A percentile compares a stretch with the other conserved stretches of the same genome.
Evolutionary conservation across 2,113 vertebrate genomes (phyloP).

Genomic region (Stegastes partitus): DNA sequence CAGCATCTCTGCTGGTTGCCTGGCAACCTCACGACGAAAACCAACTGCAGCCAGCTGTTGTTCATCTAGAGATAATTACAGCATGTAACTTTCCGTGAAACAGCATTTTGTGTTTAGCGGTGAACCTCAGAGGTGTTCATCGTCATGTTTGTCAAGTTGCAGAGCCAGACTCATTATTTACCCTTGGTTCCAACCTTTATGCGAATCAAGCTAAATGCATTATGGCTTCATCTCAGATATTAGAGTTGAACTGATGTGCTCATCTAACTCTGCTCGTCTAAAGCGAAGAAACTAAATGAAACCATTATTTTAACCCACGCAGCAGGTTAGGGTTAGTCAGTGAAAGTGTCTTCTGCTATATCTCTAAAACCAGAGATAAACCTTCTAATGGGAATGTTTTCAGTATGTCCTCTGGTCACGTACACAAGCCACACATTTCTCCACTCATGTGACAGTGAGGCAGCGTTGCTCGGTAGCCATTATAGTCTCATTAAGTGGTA

Average conservation of each 20-base stretch:
- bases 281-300: not conserved
- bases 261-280: not conserved
- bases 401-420: not conserved
- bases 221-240: too few species aligned
- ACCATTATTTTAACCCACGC: not conserved
- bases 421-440: not conserved
- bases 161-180: too few species aligned
- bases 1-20: not conserved
- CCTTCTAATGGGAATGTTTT: not conserved
- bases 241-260: not conserved
- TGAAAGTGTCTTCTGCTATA: not conserved
- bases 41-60: not conserved
- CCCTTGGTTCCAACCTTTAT: too few species aligned
- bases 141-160: too few species aligned
- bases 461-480: not conserved
- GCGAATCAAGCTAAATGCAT: too few species aligned
- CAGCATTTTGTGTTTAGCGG: not conserved
- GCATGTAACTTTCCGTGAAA: not conserved
- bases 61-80: not conserved
- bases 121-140: too few species aligned
- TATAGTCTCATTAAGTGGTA: constrained; percentile 34
- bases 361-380: not conserved
- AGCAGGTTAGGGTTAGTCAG: not conserved
- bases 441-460: not conserved
- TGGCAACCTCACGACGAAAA: not conserved